Evolutionary conservation across 2,113 vertebrate species (phyloP).

Genomic region (Colius striatus): DNA sequence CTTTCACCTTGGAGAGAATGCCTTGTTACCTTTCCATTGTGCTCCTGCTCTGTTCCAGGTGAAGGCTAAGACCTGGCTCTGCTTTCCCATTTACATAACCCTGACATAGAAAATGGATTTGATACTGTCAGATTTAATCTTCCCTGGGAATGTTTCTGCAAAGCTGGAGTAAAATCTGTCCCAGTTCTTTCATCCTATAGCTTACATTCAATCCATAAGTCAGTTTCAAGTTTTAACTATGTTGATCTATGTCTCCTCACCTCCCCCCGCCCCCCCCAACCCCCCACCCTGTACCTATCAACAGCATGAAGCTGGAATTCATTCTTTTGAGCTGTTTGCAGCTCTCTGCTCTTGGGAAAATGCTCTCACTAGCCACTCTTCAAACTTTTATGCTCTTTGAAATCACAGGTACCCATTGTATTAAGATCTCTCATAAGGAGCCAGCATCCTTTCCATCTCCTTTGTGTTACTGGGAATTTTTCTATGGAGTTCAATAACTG

Average conservation of each 20-base stretch:
- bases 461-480: neutral
- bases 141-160: neutral
- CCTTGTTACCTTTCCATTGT: neutral
- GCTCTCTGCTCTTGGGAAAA: neutral
- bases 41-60: neutral
- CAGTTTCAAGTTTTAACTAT: neutral
- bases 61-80: neutral
- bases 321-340: neutral
- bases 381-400: neutral
- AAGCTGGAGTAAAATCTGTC: neutral
- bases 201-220: neutral
- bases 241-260: neutral
- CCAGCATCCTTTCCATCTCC: neutral
- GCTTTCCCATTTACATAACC: neutral
- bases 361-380: neutral
- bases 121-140: neutral
- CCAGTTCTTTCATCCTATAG: neutral
- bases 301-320: neutral
- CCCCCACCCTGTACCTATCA: neutral
- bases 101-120: neutral
- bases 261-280: too few relatives aligned
- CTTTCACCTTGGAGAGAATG: neutral
- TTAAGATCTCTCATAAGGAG: neutral
- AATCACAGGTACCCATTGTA: neutral
- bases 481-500: neutral